These are phyloP conservation scores for Megaceryle alcyon DNA, from an alignment of 2,797 vertebrate species.

Conservation along the genomic window DNA sequence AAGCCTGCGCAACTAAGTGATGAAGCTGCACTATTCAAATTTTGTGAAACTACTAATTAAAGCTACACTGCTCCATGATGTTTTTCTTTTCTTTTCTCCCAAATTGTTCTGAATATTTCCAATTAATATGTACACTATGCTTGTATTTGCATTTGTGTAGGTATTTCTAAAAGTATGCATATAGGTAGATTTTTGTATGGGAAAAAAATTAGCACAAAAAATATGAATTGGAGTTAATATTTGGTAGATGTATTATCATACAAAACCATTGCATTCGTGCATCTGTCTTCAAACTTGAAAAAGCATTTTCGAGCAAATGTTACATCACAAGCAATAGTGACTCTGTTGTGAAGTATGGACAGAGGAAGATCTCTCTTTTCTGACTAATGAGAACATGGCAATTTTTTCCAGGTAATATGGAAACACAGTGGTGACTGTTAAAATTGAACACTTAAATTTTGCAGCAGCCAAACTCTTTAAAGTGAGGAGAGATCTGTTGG, in stretches of 20 bases:
- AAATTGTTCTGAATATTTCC: not conserved
- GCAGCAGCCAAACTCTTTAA: not conserved
- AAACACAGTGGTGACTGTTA: not conserved
- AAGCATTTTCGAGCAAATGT: not conserved
- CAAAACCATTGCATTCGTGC: not conserved
- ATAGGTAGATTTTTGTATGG: not conserved
- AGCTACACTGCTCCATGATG: not conserved
- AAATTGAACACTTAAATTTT: not conserved
- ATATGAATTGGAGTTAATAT: not conserved
- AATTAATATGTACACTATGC: not conserved
- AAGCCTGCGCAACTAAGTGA: not conserved
- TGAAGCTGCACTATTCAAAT: not conserved
- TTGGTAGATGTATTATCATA: not conserved
- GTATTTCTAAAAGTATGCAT: not conserved
- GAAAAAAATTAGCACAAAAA: not conserved
- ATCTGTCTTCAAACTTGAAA: not conserved
- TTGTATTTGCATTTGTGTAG: not conserved
- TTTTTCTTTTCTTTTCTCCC: not conserved
- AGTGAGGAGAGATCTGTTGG: not conserved
- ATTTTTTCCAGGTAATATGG: not conserved
- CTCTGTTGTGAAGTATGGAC: not conserved
- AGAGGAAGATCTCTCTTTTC: not conserved
- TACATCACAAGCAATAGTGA: accelerated
- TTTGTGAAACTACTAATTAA: not conserved
- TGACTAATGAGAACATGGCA: not conserved